Evolutionary conservation across 2,888 invertebrate genomes (phyloP).

Genomic region (Phragmatobia fuliginosa): DNA sequence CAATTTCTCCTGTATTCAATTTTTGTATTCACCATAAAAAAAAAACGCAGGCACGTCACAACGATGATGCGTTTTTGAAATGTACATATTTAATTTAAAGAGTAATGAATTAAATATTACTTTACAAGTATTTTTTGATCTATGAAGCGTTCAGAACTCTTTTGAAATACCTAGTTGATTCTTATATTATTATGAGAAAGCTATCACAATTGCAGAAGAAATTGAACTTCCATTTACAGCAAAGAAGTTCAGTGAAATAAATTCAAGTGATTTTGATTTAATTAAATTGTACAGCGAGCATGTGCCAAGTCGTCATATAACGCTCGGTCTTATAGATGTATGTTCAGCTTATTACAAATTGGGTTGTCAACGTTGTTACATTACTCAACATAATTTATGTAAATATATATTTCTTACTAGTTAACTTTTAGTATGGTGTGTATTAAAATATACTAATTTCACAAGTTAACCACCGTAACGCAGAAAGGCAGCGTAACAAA

Average conservation of each 20-base stretch:
- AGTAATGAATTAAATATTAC: too few relatives aligned
- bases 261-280: neutral
- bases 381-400: conserved; percentile 13
- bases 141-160: too few relatives aligned
- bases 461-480: conserved; percentile 8
- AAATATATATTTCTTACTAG: conserved; percentile 22
- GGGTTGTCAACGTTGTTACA: conserved; percentile 30
- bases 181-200: too few relatives aligned
- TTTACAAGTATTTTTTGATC: too few relatives aligned
- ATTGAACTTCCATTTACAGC: neutral
- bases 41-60: too few relatives aligned
- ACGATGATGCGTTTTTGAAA: too few relatives aligned
- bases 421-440: conserved; percentile 21
- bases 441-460: conserved; percentile 21
- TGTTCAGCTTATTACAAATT: conserved; percentile 39
- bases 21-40: too few relatives aligned
- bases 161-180: too few relatives aligned
- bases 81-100: too few relatives aligned
- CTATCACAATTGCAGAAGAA: neutral
- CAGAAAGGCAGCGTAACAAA: neutral
- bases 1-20: too few relatives aligned
- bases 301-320: conserved; percentile 30
- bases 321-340: conserved; percentile 33
- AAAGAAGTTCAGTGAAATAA: neutral
- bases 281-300: neutral